Evolutionary conservation across 2,797 vertebrate species (phyloP).

Genomic region (Manis crassicaudata): DNA sequence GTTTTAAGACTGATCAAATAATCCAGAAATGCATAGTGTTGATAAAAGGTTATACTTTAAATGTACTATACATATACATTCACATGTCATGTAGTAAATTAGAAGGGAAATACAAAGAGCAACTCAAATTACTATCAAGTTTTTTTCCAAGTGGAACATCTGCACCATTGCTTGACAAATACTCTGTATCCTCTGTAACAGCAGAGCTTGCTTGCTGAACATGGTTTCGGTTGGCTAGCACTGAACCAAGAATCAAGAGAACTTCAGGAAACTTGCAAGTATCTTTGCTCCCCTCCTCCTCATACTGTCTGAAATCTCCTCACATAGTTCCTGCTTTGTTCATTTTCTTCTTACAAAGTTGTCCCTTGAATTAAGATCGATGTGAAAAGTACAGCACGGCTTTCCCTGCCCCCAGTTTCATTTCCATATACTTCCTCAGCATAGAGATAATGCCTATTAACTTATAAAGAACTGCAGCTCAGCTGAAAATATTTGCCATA

Average conservation of each 20-base stretch:
- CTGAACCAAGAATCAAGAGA: not conserved
- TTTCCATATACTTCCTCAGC: conserved; percentile 19
- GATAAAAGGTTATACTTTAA: not conserved
- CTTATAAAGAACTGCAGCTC: conserved; percentile 17
- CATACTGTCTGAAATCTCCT: not conserved
- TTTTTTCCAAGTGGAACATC: not conserved
- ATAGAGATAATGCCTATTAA: conserved; percentile 23
- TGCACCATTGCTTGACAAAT: not conserved
- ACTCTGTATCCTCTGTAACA: not conserved
- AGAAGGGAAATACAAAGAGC: not conserved
- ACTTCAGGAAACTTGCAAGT: not conserved
- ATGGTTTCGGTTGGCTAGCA: not conserved
- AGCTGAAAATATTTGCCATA: conserved; percentile 35
- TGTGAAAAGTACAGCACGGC: not conserved
- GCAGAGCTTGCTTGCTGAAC: not conserved
- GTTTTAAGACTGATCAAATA: not conserved
- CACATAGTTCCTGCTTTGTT: not conserved
- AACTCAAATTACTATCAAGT: not conserved
- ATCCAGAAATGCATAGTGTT: not conserved
- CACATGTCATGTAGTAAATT: not conserved
- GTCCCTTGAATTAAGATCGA: not conserved
- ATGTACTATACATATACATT: not conserved
- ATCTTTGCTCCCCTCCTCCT: not conserved
- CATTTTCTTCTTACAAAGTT: not conserved
- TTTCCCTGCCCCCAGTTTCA: not conserved